These are phyloP conservation scores for Rafetus swinhoei DNA, from an alignment of 2,113 vertebrate species.

Conservation along the genomic window DNA sequence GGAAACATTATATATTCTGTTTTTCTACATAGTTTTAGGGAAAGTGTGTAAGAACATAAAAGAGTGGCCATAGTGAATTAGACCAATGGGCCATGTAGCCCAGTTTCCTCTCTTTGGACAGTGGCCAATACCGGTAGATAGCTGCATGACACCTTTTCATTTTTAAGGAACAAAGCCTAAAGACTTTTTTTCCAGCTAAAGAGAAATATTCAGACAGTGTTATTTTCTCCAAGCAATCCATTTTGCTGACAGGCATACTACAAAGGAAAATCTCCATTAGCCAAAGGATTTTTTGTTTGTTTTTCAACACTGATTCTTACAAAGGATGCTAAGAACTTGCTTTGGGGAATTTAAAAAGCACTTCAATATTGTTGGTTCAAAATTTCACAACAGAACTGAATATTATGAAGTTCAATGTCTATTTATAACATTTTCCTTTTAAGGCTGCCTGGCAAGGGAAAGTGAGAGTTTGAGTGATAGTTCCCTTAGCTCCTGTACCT, in stretches of 20 bases:
- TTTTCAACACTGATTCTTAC: neutral
- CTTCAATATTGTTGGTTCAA: neutral
- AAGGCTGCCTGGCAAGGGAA: neutral
- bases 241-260: neutral
- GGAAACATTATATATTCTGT: neutral
- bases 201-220: neutral
- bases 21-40: neutral
- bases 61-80: neutral
- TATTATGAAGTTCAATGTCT: neutral
- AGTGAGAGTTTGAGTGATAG: neutral
- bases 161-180: neutral
- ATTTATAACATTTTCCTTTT: neutral
- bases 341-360: neutral
- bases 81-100: neutral
- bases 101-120: neutral
- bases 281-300: neutral
- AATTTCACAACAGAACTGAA: neutral
- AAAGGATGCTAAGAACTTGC: neutral
- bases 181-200: constrained; percentile 9
- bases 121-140: neutral
- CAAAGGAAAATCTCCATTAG: neutral
- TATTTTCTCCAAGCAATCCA: neutral
- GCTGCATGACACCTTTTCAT: constrained; percentile 32
- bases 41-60: neutral
- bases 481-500: neutral